A percentile compares a stretch with the other conserved stretches of the same genome.
Evolutionary conservation across 1,140 invertebrate genomes (phyloP).

Genomic region (Panagrolaimus sp.): DNA sequence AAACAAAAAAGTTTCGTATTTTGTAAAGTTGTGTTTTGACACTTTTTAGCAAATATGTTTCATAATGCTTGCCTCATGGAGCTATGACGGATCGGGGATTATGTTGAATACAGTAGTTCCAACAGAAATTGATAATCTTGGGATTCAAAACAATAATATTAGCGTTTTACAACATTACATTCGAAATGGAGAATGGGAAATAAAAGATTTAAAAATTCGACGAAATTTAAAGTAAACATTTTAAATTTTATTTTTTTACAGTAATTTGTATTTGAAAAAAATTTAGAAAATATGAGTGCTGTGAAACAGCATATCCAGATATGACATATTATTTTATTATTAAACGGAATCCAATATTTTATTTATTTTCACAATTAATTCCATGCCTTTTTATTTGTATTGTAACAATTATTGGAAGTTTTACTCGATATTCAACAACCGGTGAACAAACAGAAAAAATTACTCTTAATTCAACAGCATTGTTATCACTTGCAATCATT

Average conservation of each 20-base stretch:
- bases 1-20: neutral
- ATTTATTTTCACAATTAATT: constrained; percentile 55
- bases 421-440: constrained; percentile 54
- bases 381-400: constrained; percentile 55
- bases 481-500: constrained; percentile 48
- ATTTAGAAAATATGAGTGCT: constrained; percentile 48
- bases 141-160: constrained; percentile 20
- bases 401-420: constrained; percentile 54
- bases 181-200: constrained; percentile 53
- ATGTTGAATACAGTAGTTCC: constrained; percentile 42
- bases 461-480: constrained; percentile 32
- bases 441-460: constrained; percentile 58
- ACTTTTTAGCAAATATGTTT: constrained; percentile 54
- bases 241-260: neutral
- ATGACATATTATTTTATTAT: constrained; percentile 43
- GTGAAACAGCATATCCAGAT: constrained; percentile 29
- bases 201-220: constrained; percentile 51
- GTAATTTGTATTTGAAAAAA: neutral
- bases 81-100: constrained; percentile 51
- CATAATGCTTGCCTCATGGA: constrained; percentile 56
- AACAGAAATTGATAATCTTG: constrained; percentile 30
- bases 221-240: constrained; percentile 48
- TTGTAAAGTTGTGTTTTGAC: too few species aligned
- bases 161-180: constrained; percentile 50
- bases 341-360: constrained; percentile 53